A percentile compares a stretch with the other conserved stretches of the same genome.
phyloP scores from a whole-genome alignment of 2,888 invertebrate genomes.

The Drosophila gaucha region DNA sequence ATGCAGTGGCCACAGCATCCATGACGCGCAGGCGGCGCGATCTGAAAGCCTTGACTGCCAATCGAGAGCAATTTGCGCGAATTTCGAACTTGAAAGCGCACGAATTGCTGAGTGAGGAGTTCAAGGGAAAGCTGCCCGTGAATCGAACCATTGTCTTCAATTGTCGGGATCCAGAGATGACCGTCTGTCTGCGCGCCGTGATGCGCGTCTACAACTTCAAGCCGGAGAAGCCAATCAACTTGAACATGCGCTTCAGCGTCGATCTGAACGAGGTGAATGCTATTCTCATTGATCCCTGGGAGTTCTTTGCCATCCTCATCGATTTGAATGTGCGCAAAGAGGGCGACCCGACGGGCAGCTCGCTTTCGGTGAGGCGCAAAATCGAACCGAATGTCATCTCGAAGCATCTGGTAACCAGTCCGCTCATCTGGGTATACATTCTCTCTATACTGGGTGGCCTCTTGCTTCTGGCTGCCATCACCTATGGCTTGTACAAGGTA shows the following conservation, averaged over 20 bases:
- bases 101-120: constrained; percentile 80
- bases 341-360: constrained; percentile 69
- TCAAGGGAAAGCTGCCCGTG: constrained; percentile 81
- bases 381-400: constrained; percentile 84
- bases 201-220: constrained; percentile 82
- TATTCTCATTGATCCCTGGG: constrained; percentile 83
- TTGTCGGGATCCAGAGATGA: constrained; percentile 82
- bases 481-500: constrained; percentile 84
- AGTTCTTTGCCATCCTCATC: constrained; percentile 83
- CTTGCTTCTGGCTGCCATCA: constrained; percentile 83
- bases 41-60: constrained; percentile 67
- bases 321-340: constrained; percentile 77
- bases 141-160: constrained; percentile 85
- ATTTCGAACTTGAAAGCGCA: constrained; percentile 79
- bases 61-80: constrained; percentile 80
- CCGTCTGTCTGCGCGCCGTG: constrained; percentile 81
- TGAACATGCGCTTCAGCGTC: constrained; percentile 81
- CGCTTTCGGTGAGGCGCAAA: constrained; percentile 74
- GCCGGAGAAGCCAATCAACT: constrained; percentile 77
- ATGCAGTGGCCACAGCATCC: constrained; percentile 65
- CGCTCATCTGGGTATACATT: constrained; percentile 85
- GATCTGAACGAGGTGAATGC: constrained; percentile 83
- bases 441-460: constrained; percentile 84
- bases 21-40: constrained; percentile 74
- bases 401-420: constrained; percentile 79